Conservation (phyloP, 2,797 vertebrate genomes). For the Tapera naevia region DNA sequence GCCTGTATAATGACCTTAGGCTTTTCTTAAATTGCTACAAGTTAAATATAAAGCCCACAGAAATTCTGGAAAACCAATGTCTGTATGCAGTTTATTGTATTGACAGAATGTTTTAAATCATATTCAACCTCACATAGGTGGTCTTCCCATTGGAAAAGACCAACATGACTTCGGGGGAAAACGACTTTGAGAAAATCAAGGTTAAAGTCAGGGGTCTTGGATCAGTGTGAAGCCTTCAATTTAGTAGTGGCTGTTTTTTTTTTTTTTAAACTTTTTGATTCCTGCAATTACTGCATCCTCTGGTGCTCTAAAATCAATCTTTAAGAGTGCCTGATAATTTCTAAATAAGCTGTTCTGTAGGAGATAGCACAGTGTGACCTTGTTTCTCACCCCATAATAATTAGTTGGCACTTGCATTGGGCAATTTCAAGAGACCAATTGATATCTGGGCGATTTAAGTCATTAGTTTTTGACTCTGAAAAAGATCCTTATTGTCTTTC, state of each 20-base stretch:
- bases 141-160: background rate
- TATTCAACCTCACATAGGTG: background rate
- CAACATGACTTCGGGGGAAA: background rate
- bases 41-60: background rate
- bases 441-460: background rate
- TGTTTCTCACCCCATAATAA: slow-evolving; percentile 8
- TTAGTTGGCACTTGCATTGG: background rate
- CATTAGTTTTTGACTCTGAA: background rate
- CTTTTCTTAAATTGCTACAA: background rate
- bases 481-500: background rate
- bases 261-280: background rate
- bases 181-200: background rate
- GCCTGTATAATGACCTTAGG: background rate
- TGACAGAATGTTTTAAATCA: background rate
- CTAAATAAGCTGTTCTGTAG: slow-evolving; percentile 1
- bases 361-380: background rate
- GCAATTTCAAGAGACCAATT: background rate
- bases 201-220: background rate
- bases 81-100: background rate
- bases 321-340: background rate
- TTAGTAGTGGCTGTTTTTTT: background rate
- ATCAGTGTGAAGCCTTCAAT: background rate
- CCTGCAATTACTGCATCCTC: slow-evolving; percentile 3
- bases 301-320: background rate
- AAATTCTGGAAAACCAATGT: background rate